Evolutionary conservation across 2,888 invertebrate genomes (phyloP), one percentile per base, ranked within the genome.

Genomic region (Teleogryllus oceanicus): DNA sequence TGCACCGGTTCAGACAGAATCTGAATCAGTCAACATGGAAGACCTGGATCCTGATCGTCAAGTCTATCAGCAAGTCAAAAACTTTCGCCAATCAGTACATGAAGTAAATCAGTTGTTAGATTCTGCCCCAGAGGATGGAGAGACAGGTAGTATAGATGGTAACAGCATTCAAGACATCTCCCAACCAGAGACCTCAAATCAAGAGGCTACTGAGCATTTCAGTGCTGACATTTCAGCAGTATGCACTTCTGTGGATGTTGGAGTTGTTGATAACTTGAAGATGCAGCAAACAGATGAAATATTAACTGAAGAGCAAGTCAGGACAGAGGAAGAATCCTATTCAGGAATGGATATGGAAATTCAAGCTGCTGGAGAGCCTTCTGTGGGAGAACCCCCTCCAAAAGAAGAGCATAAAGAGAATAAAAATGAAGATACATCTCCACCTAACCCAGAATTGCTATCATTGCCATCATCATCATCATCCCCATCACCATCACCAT

Each of bases 61-160:
- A 74, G 81, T 94, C 0, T 94, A 94, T 84, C 93, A 93, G 83
- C 91, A 94, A 89, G 94, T 94, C 0, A 94, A 94, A 84, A 92
- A 93, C 85, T 93, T 94, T 83, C 89, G 92, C 75, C 89, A 92
- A 83, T 93, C 93, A 37, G 92, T 94, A 75, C 92, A 93, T 76
- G 94, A 94, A 86, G 93, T 94, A 0, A 94, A 94, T 85, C 92
- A 89, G 37, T 83, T 91, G 80, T 83, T 91, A 11, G 62, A 62
- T 62, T 37, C 37, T 37, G 5, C 37, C 37, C 62, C 62, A 5
- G 62, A 18, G 8, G 62, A 62, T 18, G n/a, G 16, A 12, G 62
- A 62, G 62, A 86, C 86, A 50, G 87, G 87, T 80, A 78, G 24
- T 20, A n/a, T 13, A 50, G 76, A 37, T n/a, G 20, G 49, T 11